Evolutionary conservation across 2,113 vertebrate genomes (phyloP).

Genomic region (Serilophus lunatus): DNA sequence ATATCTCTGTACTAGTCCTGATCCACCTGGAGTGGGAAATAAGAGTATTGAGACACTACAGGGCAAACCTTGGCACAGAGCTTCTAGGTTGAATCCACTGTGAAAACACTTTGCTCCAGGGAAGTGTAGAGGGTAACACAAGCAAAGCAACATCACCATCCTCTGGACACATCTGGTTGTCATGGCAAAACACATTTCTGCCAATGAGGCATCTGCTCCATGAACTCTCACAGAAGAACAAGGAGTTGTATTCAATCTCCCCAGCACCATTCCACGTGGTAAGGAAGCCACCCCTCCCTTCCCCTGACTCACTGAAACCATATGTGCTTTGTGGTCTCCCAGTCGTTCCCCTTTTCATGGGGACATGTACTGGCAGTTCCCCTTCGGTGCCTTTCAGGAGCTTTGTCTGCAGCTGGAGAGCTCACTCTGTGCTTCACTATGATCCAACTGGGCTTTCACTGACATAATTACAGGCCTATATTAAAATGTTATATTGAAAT

Average conservation of each 20-base stretch:
- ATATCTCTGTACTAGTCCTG: not conserved
- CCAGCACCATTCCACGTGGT: fast-evolving
- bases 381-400: not conserved
- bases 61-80: not conserved
- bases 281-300: not conserved
- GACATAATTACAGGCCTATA: constrained; percentile 36
- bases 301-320: not conserved
- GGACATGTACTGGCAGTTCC: not conserved
- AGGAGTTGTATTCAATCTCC: not conserved
- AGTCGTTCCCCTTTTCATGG: not conserved
- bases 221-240: not conserved
- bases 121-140: fast-evolving
- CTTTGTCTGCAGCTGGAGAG: constrained; percentile 10
- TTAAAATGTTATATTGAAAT: constrained; percentile 51
- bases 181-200: not conserved
- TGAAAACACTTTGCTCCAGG: fast-evolving
- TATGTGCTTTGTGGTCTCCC: fast-evolving
- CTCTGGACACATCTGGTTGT: not conserved
- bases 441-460: not conserved
- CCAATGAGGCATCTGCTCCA: not conserved
- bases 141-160: not conserved
- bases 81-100: fast-evolving
- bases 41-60: not conserved
- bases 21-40: not conserved
- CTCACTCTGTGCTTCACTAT: not conserved